Conservation (phyloP, 2,113 vertebrate species). For the Podarcis raffonei region DNA sequence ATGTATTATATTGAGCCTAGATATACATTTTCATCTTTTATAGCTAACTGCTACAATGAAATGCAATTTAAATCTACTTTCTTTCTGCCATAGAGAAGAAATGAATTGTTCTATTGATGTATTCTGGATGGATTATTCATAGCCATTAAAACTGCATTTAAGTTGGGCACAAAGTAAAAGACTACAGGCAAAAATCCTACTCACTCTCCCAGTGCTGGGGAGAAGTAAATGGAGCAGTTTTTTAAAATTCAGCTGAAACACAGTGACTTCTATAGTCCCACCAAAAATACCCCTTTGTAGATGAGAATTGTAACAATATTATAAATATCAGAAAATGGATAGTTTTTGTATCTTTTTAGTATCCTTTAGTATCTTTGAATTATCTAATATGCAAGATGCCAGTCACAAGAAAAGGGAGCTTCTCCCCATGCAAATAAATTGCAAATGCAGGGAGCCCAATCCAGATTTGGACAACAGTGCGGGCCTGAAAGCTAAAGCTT, state of each 20-base stretch:
- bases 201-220: not conserved
- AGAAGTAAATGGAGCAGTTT: too few species aligned
- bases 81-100: not conserved
- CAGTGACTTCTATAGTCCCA: not conserved
- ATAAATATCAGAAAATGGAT: not conserved
- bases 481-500: not conserved
- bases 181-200: not conserved
- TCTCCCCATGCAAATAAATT: too few species aligned
- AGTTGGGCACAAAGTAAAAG: not conserved
- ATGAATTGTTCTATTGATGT: not conserved
- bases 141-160: conserved; percentile 8
- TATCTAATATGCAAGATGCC: too few species aligned
- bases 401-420: too few species aligned
- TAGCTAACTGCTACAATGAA: not conserved
- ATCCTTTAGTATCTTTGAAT: not conserved
- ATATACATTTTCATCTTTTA: not conserved
- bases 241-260: not conserved
- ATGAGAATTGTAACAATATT: not conserved
- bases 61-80: conserved; percentile 9
- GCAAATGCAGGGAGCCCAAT: too few species aligned
- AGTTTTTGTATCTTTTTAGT: not conserved
- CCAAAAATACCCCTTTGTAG: too few species aligned
- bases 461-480: too few species aligned
- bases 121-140: not conserved
- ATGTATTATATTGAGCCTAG: conserved; percentile 8